Percentiles rank a stretch among this genome's conserved stretches.
Evolutionary conservation across 2,113 vertebrate species (phyloP).

Genomic region (Syngnathoides biaculeatus): DNA sequence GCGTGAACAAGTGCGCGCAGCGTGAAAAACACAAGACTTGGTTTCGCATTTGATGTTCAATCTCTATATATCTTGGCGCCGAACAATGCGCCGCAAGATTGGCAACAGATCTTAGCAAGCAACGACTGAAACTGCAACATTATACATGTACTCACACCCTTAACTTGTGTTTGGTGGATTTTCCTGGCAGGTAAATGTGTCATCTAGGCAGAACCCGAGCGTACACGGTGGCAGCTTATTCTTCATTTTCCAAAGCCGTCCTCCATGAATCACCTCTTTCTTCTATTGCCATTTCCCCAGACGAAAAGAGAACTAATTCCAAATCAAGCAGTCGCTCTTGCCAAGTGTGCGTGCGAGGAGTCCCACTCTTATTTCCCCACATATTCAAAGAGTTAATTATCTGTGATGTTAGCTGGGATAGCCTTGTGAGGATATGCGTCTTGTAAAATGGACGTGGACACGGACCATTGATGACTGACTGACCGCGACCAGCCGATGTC

Average conservation of each 20-base stretch:
- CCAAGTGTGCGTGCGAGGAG: constrained; percentile 10
- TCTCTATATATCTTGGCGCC: constrained; percentile 2
- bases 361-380: neutral
- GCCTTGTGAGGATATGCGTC: too few species aligned
- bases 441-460: too few species aligned
- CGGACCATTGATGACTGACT: neutral
- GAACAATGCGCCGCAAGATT: constrained; percentile 7
- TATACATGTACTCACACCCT: constrained; percentile 12
- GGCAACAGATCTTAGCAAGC: constrained; percentile 5
- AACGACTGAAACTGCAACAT: constrained; percentile 8
- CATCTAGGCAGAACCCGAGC: constrained; percentile 18
- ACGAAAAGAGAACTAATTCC: constrained; percentile 6
- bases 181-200: constrained; percentile 17
- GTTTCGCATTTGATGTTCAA: neutral
- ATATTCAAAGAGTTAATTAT: neutral
- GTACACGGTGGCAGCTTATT: constrained; percentile 8
- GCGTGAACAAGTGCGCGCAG: constrained; percentile 19
- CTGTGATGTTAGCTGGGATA: too few species aligned
- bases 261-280: constrained; percentile 29
- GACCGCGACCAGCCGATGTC: neutral
- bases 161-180: constrained; percentile 17
- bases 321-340: constrained; percentile 11
- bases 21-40: neutral
- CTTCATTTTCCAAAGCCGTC: constrained; percentile 22
- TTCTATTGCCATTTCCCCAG: constrained; percentile 5